phyloP scores from a whole-genome alignment of 2,797 vertebrate genomes.

The Poeciliopsis turneri region DNA sequence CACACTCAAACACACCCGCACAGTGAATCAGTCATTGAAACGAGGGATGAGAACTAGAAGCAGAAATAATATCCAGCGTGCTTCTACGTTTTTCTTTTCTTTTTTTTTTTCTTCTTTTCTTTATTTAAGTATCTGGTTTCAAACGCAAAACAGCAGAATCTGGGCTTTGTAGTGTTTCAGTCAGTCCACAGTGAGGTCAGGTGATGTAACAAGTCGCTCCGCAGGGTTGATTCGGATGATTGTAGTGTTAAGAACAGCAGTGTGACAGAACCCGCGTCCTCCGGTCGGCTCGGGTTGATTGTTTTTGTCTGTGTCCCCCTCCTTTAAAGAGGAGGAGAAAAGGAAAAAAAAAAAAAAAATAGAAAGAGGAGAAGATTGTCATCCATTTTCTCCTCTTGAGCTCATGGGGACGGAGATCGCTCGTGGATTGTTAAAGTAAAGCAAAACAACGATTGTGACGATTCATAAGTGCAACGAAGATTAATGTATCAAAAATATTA shows the following conservation, averaged over 20 bases:
- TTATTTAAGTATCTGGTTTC: slow-evolving; percentile 39
- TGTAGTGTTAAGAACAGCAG: slow-evolving; percentile 45
- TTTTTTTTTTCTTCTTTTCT: not conserved
- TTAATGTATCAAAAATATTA: slow-evolving; percentile 64
- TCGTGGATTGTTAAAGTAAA: slow-evolving; percentile 66
- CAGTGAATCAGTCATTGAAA: slow-evolving; percentile 51
- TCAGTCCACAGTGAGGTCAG: slow-evolving; percentile 70
- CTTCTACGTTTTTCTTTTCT: slow-evolving; percentile 53
- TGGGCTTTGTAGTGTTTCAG: slow-evolving; percentile 54
- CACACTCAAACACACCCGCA: slow-evolving; percentile 23
- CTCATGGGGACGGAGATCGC: slow-evolving; percentile 16
- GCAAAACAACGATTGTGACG: slow-evolving; percentile 64
- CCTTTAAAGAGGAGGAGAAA: slow-evolving; percentile 32
- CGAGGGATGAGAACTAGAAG: slow-evolving; percentile 55
- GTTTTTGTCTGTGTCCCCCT: slow-evolving; percentile 35
- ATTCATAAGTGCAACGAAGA: slow-evolving; percentile 78
- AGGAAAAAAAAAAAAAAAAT: not conserved
- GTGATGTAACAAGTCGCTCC: slow-evolving; percentile 62
- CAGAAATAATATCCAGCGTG: slow-evolving; percentile 76
- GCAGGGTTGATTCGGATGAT: slow-evolving; percentile 42
- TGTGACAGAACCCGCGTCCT: slow-evolving; percentile 36
- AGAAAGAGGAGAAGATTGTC: slow-evolving; percentile 63
- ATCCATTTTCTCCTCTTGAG: slow-evolving; percentile 52
- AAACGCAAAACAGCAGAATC: slow-evolving; percentile 47
- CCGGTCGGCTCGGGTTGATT: slow-evolving; percentile 49